Evolutionary conservation across 2,113 vertebrate genomes (phyloP), one percentile per base, ranked within the genome.

Genomic region (Spea bombifrons): DNA sequence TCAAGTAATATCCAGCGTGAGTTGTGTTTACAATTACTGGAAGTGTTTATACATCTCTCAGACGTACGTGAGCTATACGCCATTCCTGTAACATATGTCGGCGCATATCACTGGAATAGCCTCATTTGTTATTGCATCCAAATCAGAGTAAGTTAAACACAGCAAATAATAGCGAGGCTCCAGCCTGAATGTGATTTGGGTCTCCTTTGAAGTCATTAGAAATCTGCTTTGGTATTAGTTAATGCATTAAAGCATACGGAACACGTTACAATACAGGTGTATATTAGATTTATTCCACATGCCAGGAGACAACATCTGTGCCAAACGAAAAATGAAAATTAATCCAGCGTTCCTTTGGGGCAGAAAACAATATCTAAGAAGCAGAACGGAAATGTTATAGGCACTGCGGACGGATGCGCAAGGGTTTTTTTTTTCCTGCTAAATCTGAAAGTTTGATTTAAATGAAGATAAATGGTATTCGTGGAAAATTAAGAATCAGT

Each of bases 121-220:
- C 66, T 87, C 81, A 88, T 88, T 85, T n/a, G 66, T 84, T 86
- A 84, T 88, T 86, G 82, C 66, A 81, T 83, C 81, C 85, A 88
- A 87, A 84, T 84, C 59, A 83, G 63, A 82, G 43, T 78, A 82
- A 53, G 48, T 66, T 66, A 81, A 83, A 82, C 83, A 86, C 81
- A 84, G 85, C 76, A 85, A 87, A 90, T 86, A 88, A 86, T 80
- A 83, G 87, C 87, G 85, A 61, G 45, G 84, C 88, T 89, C 85
- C 82, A 84, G 75, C 69, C 71, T 81, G 59, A 75, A 72, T 46
- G 17, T 45, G 65, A 61, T 75, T 84, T 75, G 73, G 72, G 8
- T 80, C 59, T 77, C 46, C 84, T 90, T 86, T 91, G 84, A 89
- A 87, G 85, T 75, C 73, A 68, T 68, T 85, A 83, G 59, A 83